Conservation (phyloP, 2,888 invertebrate genomes). For the Drosophila formosana region DNA sequence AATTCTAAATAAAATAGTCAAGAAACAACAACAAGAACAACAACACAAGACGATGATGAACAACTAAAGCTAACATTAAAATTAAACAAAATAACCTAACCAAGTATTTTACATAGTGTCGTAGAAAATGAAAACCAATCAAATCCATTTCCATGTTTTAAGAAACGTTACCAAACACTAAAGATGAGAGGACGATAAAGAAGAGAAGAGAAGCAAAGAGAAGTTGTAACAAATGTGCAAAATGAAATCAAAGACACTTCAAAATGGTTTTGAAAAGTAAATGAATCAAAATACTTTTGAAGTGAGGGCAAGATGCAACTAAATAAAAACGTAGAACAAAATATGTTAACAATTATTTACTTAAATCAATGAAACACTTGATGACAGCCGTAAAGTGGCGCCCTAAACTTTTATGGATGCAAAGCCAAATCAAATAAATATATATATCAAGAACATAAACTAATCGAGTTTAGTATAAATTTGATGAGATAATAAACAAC, state of each 20-base stretch:
- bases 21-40: conserved; percentile 22
- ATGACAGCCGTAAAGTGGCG: conserved; percentile 24
- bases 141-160: conserved; percentile 60
- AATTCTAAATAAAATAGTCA: conserved; percentile 71
- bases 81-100: conserved; percentile 46
- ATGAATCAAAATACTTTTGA: conserved; percentile 62
- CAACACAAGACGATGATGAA: conserved; percentile 3
- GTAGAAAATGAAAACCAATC: conserved; percentile 47
- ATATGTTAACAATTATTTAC: conserved; percentile 56
- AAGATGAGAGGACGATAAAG: conserved; percentile 53
- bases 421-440: conserved; percentile 17
- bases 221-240: conserved; percentile 65
- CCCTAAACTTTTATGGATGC: conserved; percentile 46
- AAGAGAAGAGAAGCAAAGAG: neutral
- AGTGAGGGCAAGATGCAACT: conserved; percentile 17
- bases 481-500: conserved; percentile 21
- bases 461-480: conserved; percentile 52
- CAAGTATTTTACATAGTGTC: conserved; percentile 67
- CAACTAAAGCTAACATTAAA: conserved; percentile 51
- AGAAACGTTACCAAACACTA: conserved; percentile 62
- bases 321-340: conserved; percentile 40
- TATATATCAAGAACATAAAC: conserved; percentile 51
- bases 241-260: conserved; percentile 70
- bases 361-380: conserved; percentile 43
- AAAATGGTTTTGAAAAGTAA: conserved; percentile 66